phyloP scores from a whole-genome alignment of 1,140 invertebrate species.

The Aphaenogaster floridana region DNA sequence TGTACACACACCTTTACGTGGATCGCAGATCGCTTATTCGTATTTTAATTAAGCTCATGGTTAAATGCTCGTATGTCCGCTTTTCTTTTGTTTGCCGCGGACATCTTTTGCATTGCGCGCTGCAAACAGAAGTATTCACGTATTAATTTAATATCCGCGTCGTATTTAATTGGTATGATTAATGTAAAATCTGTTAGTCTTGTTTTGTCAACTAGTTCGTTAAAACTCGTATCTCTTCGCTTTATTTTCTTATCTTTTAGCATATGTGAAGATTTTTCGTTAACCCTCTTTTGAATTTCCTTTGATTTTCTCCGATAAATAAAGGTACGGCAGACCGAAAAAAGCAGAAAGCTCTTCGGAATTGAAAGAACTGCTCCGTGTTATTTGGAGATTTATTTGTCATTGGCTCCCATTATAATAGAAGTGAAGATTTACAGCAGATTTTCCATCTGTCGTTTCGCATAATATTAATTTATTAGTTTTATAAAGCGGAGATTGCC shows the following conservation, averaged over 20 bases:
- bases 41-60: slow-evolving; percentile 54
- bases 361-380: neutral
- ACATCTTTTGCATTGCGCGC: neutral
- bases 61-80: neutral
- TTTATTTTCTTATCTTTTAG: neutral
- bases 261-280: neutral
- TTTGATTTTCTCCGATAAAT: neutral
- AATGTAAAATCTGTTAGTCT: neutral
- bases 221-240: neutral
- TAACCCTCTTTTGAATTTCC: slow-evolving; percentile 11
- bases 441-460: neutral
- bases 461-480: slow-evolving; percentile 26
- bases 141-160: slow-evolving; percentile 11
- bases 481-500: slow-evolving; percentile 16
- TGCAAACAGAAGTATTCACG: neutral
- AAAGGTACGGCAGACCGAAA: neutral
- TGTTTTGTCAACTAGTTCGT: neutral
- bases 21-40: slow-evolving; percentile 51
- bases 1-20: slow-evolving; percentile 33
- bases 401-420: neutral
- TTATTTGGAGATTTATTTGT: slow-evolving; percentile 37
- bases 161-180: neutral
- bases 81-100: neutral
- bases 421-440: slow-evolving; percentile 22
- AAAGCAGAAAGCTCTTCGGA: neutral